phyloP scores from a whole-genome alignment of 2,113 vertebrate genomes.

The Cepphus grylle region DNA sequence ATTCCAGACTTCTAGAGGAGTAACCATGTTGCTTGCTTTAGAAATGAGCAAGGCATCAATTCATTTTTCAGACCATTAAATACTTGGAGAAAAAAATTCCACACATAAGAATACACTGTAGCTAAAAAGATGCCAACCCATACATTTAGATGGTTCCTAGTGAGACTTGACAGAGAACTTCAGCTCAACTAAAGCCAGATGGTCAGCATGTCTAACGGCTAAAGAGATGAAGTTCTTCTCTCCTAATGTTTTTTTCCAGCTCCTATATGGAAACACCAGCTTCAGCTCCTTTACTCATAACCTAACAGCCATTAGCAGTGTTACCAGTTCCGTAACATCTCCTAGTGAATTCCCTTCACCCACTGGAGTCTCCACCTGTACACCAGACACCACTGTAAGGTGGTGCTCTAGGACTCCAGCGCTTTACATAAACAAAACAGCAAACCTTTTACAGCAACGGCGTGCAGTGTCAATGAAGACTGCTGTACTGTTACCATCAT shows the following conservation, averaged over 20 bases:
- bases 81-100: neutral
- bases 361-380: neutral
- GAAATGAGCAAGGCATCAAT: neutral
- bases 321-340: neutral
- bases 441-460: neutral
- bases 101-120: neutral
- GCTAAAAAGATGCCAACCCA: neutral
- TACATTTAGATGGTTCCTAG: neutral
- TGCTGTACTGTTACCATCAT: rapidly evolving
- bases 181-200: neutral
- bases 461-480: rapidly evolving
- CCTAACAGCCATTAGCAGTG: neutral
- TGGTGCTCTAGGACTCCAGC: neutral
- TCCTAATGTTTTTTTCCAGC: neutral
- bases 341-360: neutral
- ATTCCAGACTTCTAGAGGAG: neutral
- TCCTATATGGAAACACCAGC: neutral
- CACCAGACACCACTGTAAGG: neutral
- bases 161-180: neutral
- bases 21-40: neutral
- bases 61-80: neutral
- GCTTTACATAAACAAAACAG: neutral
- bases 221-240: neutral
- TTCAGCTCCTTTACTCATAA: neutral
- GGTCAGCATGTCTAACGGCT: neutral